A percentile compares a stretch with the other conserved stretches of the same genome.
Evolutionary conservation across 2,888 invertebrate genomes (phyloP).

Genomic region (Kuschelorhynchus macadamiae): DNA sequence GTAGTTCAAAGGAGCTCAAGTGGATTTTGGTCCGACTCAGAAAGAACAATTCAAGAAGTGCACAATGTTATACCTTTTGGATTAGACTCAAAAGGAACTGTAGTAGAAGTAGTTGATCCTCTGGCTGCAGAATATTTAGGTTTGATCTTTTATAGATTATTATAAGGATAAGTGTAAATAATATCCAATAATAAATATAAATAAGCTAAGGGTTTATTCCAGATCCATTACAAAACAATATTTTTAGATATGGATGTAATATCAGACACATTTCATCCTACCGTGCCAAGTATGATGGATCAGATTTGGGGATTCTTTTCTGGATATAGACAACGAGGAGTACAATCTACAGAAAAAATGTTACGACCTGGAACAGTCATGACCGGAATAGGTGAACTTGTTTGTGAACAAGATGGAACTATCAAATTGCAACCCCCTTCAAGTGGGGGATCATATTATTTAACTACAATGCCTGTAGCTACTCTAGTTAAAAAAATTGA

Average conservation of each 20-base stretch:
- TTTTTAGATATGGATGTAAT: slow-evolving; percentile 88
- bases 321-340: slow-evolving; percentile 85
- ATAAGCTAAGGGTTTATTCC: too few relatives aligned
- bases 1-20: slow-evolving; percentile 85
- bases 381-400: slow-evolving; percentile 84
- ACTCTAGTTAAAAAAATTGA: slow-evolving; percentile 82
- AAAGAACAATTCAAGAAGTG: slow-evolving; percentile 83
- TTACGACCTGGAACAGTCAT: slow-evolving; percentile 85
- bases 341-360: slow-evolving; percentile 91
- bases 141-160: too few relatives aligned
- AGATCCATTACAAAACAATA: too few relatives aligned
- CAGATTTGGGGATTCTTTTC: slow-evolving; percentile 89
- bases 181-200: too few relatives aligned
- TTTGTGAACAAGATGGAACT: slow-evolving; percentile 73
- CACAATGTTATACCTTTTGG: slow-evolving; percentile 87
- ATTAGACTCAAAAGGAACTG: slow-evolving; percentile 74
- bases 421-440: slow-evolving; percentile 82
- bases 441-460: slow-evolving; percentile 80
- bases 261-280: slow-evolving; percentile 86
- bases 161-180: too few relatives aligned
- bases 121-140: slow-evolving; percentile 80
- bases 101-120: slow-evolving; percentile 83
- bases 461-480: slow-evolving; percentile 84
- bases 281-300: slow-evolving; percentile 81
- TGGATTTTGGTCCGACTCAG: slow-evolving; percentile 90